Evolutionary conservation across 2,888 invertebrate genomes (phyloP).

Genomic region (Hyposoter dolosus): DNA sequence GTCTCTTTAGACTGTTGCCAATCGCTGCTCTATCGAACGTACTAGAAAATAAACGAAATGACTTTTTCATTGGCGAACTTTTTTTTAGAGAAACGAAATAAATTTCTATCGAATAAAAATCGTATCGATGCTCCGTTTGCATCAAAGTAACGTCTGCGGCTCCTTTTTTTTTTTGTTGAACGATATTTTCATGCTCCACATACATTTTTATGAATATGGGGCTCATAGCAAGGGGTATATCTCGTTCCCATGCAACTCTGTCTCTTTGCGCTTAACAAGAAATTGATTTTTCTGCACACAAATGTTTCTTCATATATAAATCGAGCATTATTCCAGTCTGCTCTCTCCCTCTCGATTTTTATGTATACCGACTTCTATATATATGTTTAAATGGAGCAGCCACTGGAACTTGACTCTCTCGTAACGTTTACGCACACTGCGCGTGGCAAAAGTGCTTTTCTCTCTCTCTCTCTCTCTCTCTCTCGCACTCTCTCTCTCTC

Average conservation of each 20-base stretch:
- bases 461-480: slow-evolving; percentile 54
- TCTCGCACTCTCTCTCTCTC: slow-evolving; percentile 54
- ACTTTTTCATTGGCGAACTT: background rate
- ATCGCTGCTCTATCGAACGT: background rate
- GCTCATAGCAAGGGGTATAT: background rate
- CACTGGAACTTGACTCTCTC: slow-evolving; percentile 52
- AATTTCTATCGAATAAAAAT: background rate
- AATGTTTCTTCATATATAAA: slow-evolving; percentile 18
- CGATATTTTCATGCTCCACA: background rate
- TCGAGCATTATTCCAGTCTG: slow-evolving; percentile 24
- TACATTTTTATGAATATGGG: background rate
- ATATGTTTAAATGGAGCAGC: slow-evolving; percentile 11
- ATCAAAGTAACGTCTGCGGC: background rate
- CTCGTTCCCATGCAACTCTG: slow-evolving; percentile 11
- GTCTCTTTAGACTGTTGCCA: background rate
- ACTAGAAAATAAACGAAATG: background rate
- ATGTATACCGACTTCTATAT: background rate
- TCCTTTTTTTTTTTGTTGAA: background rate
- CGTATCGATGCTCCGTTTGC: background rate
- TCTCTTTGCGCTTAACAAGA: slow-evolving; percentile 14
- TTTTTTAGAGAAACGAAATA: background rate
- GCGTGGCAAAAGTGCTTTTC: slow-evolving; percentile 55
- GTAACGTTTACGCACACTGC: slow-evolving; percentile 62
- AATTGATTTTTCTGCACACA: slow-evolving; percentile 36
- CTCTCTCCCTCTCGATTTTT: slow-evolving; percentile 1